phyloP scores from a whole-genome alignment of 1,140 invertebrate species.

The Penaeus chinensis region DNA sequence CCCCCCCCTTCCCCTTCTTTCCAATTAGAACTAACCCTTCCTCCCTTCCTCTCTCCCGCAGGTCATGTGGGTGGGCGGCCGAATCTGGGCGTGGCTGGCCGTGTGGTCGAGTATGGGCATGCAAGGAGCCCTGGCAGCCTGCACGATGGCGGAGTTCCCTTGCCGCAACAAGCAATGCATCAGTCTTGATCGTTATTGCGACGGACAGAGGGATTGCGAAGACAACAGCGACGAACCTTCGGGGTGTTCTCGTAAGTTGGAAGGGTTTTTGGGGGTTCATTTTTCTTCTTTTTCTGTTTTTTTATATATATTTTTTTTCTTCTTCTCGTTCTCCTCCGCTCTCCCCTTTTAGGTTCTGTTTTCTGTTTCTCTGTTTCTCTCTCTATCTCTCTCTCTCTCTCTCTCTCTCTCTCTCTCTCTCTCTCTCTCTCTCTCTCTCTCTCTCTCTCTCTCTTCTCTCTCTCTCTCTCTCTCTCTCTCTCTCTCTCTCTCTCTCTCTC shows the following conservation, averaged over 20 bases:
- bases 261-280: background rate
- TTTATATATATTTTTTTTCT: too few relatives aligned
- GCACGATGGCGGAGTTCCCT: constrained; percentile 62
- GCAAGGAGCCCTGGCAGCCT: constrained; percentile 27
- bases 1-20: background rate
- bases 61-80: constrained; percentile 37
- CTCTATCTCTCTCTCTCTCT: too few relatives aligned
- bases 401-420: too few relatives aligned
- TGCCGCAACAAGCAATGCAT: constrained; percentile 64
- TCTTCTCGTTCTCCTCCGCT: too few relatives aligned
- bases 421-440: too few relatives aligned
- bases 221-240: constrained; percentile 64
- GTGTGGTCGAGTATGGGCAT: constrained; percentile 33
- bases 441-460: too few relatives aligned
- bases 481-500: too few relatives aligned
- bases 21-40: background rate
- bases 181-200: constrained; percentile 62
- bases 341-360: too few relatives aligned
- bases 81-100: constrained; percentile 18
- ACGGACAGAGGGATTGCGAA: constrained; percentile 58
- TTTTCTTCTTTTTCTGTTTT: background rate
- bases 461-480: too few relatives aligned
- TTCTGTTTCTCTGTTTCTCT: too few relatives aligned
- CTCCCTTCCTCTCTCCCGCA: background rate
- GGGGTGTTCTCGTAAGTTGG: constrained; percentile 61